phyloP scores from a whole-genome alignment of 2,888 invertebrate genomes.

The Tanytarsus gracilentus region DNA sequence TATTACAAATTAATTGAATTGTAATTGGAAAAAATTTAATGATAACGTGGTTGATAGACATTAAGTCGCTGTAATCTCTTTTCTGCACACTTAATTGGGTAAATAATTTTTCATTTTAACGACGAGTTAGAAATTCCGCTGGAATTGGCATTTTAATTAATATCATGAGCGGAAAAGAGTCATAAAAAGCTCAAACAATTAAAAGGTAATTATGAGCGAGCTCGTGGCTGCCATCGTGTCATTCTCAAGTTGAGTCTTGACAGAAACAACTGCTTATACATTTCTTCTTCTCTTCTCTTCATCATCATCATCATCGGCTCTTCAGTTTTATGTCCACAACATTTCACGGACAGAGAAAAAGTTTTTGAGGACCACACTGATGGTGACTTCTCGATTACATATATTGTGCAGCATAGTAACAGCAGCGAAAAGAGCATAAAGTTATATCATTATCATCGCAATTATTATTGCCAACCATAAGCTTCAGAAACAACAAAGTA shows the following conservation, averaged over 20 bases:
- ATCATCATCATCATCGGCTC: not conserved
- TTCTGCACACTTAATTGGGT: not conserved
- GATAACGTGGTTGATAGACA: not conserved
- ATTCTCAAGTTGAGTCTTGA: not conserved
- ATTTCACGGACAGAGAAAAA: too few relatives aligned
- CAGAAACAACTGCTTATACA: not conserved
- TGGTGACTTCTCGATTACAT: too few relatives aligned
- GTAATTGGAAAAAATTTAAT: too few relatives aligned
- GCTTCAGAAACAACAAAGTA: conserved; percentile 14
- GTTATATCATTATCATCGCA: conserved; percentile 10
- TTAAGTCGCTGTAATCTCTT: not conserved
- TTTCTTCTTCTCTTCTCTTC: not conserved
- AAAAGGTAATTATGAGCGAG: conserved; percentile 21
- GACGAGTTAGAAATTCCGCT: not conserved
- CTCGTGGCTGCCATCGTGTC: not conserved
- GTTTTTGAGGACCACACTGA: not conserved
- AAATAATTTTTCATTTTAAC: not conserved
- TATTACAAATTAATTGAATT: not conserved
- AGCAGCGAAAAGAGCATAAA: too few relatives aligned
- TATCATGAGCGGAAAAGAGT: conserved; percentile 8
- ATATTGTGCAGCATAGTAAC: too few relatives aligned
- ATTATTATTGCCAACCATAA: conserved; percentile 8
- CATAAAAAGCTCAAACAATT: conserved; percentile 3
- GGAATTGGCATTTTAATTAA: conserved; percentile 1
- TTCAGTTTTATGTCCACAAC: too few relatives aligned